Conservation (phyloP, 1,140 invertebrate species). For the Himalopsyche phryganea region DNA sequence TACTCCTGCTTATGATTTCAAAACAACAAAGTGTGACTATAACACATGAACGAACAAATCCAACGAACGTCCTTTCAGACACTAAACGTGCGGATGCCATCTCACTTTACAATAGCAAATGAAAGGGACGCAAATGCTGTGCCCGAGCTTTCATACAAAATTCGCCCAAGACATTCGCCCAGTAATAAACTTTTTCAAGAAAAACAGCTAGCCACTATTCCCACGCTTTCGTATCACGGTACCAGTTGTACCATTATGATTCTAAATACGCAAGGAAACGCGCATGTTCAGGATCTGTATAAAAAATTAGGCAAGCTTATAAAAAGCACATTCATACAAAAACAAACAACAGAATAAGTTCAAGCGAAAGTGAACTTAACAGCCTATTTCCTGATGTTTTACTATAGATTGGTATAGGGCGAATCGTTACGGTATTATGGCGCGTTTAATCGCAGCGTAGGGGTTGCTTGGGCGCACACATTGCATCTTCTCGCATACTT, state of each 20-base stretch:
- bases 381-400: too few species aligned
- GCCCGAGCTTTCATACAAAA: neutral
- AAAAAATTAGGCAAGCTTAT: constrained; percentile 16
- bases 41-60: neutral
- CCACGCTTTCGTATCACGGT: constrained; percentile 29
- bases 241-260: constrained; percentile 28
- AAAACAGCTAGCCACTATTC: constrained; percentile 22
- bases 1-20: constrained; percentile 11
- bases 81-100: too few species aligned
- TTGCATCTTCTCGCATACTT: too few species aligned
- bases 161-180: neutral
- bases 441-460: neutral
- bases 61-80: neutral
- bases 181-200: neutral
- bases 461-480: constrained; percentile 19
- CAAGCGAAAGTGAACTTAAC: neutral
- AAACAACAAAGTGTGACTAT: neutral
- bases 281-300: constrained; percentile 22
- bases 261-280: constrained; percentile 29
- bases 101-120: too few species aligned
- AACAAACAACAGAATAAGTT: neutral
- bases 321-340: neutral
- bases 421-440: too few species aligned
- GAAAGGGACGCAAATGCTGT: neutral
- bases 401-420: too few species aligned